Base-by-base conservation (phyloP, 2,113 vertebrate genomes). In the Crypturellus undulatus region DNA sequence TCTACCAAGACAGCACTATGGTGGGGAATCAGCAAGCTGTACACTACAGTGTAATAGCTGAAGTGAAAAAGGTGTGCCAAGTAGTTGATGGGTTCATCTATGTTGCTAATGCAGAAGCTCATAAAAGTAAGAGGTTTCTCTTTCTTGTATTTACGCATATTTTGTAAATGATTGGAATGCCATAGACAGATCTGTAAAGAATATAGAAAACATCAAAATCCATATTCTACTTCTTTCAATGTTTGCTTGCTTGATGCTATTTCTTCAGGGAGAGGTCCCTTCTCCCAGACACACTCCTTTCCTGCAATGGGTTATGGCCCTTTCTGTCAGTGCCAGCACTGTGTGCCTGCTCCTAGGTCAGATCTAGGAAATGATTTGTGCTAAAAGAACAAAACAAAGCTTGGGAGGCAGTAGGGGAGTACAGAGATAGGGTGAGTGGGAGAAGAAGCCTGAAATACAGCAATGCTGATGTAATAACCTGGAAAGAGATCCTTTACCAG, bases 51-150 rank as follows among this genome's bases (percentile, higher is more conserved):
- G 98, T 99, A 16, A 98, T 98, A 64, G 98, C 98, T 68, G 98
- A 99, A 91, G 98, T 99, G 68, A 98, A 98, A 96, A 98, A 98
- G 67, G 98, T 98, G 95, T 99, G 99, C 75, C 97, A 98, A 92
- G 98, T 98, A 34, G 99, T 99, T 58, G 98, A 99, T 80, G 99
- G 99, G 32, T 99, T 99, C 97, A 99, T 99, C 97, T 99, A 99
- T 54, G 99, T 99, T 63, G 98, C 98, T 72, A 99, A 99, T 91
- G 99, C 98, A 32, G 99, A 99, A 97, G 94, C 96, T 68, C 96
- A 96, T 12, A 98, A 94, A 98, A 98, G 99, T 99, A 97, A 98
- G 97, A 43, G 9, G 8, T 67, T 78, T 92, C 12, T 87, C 45
- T 87, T 83, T 75, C 42, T 17, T 22, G 36, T 59, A 36, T 43